A percentile compares a stretch with the other conserved stretches of the same genome.
These are phyloP conservation scores for Temnopleurus reevesii DNA, from an alignment of 53 echinoderm and acorn worm species.

Conservation along the genomic window DNA sequence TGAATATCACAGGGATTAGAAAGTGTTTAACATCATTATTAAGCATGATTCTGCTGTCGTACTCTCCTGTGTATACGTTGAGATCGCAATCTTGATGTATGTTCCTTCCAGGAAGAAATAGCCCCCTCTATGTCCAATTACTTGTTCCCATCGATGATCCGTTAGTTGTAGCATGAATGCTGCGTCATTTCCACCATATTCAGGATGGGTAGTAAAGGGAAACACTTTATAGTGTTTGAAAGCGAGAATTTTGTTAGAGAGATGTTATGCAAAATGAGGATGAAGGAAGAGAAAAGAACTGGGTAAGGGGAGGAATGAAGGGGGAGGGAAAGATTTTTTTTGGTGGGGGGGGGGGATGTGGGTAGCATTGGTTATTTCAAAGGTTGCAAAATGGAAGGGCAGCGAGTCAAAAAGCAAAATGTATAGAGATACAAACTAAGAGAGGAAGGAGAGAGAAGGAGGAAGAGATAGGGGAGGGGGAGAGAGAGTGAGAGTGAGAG, in stretches of 20 bases:
- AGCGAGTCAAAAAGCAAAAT: background rate
- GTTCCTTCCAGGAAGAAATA: conserved; percentile 9
- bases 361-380: too few relatives aligned
- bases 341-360: background rate
- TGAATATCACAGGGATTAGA: too few relatives aligned
- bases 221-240: background rate
- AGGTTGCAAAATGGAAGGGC: background rate
- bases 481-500: background rate
- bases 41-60: too few relatives aligned
- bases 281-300: background rate
- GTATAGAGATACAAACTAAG: background rate
- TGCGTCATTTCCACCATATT: background rate
- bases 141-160: too few relatives aligned
- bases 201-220: background rate
- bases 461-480: too few relatives aligned
- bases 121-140: conserved; percentile 22
- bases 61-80: background rate
- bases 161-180: background rate
- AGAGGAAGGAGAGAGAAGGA: background rate
- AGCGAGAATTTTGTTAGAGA: too few relatives aligned
- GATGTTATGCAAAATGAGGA: background rate
- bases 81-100: conserved; percentile 19
- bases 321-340: background rate
- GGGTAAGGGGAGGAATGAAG: background rate
- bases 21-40: too few relatives aligned